These are phyloP conservation scores for Melanitta fusca DNA, from an alignment of 2,797 vertebrate genomes.

Conservation along the genomic window DNA sequence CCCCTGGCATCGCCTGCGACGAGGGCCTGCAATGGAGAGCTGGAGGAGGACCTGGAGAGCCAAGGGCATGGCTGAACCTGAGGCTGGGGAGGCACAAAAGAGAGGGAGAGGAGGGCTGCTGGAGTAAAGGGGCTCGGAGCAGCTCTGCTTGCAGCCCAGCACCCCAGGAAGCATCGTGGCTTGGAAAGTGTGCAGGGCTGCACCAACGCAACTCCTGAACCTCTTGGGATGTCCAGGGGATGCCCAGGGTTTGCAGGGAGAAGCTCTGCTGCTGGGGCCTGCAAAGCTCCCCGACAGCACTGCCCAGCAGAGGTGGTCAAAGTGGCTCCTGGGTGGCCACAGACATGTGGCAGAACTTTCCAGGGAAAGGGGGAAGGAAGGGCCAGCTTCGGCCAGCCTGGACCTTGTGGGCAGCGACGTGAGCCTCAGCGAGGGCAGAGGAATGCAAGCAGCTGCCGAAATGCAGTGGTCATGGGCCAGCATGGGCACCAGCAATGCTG, in stretches of 20 bases:
- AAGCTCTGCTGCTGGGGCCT: background rate
- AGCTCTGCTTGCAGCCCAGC: background rate
- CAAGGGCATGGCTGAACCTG: background rate
- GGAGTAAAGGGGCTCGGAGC: background rate
- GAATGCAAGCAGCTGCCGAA: conserved; percentile 61
- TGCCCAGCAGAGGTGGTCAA: conserved; percentile 38
- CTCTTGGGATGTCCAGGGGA: background rate
- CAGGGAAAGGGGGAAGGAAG: background rate
- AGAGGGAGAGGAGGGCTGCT: background rate
- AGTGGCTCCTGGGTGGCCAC: conserved; percentile 38
- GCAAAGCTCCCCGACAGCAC: background rate
- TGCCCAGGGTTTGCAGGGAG: background rate
- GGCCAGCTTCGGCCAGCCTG: conserved; percentile 2
- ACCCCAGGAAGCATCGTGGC: background rate
- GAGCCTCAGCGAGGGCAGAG: conserved; percentile 5
- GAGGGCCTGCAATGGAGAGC: background rate
- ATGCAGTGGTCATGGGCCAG: background rate
- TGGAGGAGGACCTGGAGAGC: background rate
- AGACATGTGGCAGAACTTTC: conserved; percentile 31
- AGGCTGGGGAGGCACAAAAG: background rate
- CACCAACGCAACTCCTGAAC: background rate
- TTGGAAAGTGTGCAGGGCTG: background rate
- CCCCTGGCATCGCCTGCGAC: conserved; percentile 41
- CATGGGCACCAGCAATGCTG: background rate
- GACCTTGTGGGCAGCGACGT: background rate